A percentile compares a stretch with the other conserved stretches of the same genome.
Evolutionary conservation across 2,888 invertebrate species (phyloP).

Genomic region (Mesorhabditis spiculigera): DNA sequence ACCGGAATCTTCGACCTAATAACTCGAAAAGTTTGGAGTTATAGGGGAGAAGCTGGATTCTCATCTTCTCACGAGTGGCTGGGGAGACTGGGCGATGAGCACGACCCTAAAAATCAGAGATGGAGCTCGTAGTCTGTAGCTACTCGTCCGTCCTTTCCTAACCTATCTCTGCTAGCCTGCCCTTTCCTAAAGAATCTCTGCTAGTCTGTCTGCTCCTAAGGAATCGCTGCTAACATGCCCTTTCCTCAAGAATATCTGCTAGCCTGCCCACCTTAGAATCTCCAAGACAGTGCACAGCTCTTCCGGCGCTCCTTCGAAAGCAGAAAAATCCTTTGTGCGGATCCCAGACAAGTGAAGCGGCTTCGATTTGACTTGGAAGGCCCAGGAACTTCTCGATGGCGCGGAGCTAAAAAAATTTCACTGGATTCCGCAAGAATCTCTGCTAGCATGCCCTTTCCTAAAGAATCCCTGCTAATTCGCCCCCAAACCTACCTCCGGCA

Average conservation of each 20-base stretch:
- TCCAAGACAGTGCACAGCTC: constrained; percentile 45
- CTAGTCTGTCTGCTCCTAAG: too few species aligned
- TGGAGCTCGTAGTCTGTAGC: too few species aligned
- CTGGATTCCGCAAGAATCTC: background rate
- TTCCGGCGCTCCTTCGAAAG: constrained; percentile 47
- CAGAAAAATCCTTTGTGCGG: constrained; percentile 94
- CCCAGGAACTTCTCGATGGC: constrained; percentile 83
- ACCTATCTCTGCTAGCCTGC: too few species aligned
- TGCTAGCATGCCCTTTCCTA: background rate
- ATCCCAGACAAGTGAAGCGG: constrained; percentile 91
- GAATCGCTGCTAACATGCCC: too few species aligned
- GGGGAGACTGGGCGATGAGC: background rate
- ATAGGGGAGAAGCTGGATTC: background rate
- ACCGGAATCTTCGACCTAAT: background rate
- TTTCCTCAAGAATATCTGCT: too few species aligned
- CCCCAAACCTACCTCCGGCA: constrained; percentile 69
- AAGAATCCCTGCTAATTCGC: too few species aligned
- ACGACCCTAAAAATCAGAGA: background rate
- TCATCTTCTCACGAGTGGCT: background rate
- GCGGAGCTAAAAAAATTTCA: constrained; percentile 64
- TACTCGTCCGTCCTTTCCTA: too few species aligned
- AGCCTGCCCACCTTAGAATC: constrained; percentile 27
- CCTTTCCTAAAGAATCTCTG: too few species aligned
- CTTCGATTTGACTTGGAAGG: constrained; percentile 70
- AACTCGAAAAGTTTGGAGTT: background rate